Evolutionary conservation across 2,797 vertebrate species (phyloP), one percentile per base, ranked within the genome.

Genomic region (Acanthiza pusilla): DNA sequence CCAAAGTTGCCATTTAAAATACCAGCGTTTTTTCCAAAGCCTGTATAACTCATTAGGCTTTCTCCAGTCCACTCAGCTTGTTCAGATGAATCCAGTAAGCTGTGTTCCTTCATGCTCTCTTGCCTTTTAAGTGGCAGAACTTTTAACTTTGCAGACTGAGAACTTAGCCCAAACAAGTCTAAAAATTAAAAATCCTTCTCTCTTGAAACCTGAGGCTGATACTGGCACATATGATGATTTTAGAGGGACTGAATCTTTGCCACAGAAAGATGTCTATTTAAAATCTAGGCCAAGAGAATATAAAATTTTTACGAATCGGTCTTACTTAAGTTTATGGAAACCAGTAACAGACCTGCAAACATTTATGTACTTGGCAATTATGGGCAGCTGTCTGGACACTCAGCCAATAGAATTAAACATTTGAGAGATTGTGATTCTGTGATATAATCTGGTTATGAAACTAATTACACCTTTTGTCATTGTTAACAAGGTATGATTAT

Each of bases 391-490:
- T 90, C 88, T 89, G 85, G 74, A 96, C 89, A 85, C 63, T 70
- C 30, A 85, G 91, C 53, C 90, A 93, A 40, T 53, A 23, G 47
- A 94, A 79, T 79, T 50, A 96, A 93, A 94, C 67, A 77, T 54
- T 51, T 54, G 53, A 79, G 83, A 95, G 63, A 93, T 0, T 86
- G 42, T 26, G 40, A 88, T 84, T 85, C 83, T 90, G 22, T 51
- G 34, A 94, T 88, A 91, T 76, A 91, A 90, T 92, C 80, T 94
- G 60, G 66, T 96, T 95, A 90, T 67, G 83, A 86, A 94, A 53
- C 61, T 95, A 94, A 95, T 93, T 96, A 93, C 81, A 94, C n/a
- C 63, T 82, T 77, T 85, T 93, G 80, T 93, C 91, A 26, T 22
- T 92, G 89, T 34, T 84, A 67, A 93, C 80, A 86, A 45, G 47